phyloP scores from a whole-genome alignment of 2,113 vertebrate genomes.

The Hippocampus barbouri region DNA sequence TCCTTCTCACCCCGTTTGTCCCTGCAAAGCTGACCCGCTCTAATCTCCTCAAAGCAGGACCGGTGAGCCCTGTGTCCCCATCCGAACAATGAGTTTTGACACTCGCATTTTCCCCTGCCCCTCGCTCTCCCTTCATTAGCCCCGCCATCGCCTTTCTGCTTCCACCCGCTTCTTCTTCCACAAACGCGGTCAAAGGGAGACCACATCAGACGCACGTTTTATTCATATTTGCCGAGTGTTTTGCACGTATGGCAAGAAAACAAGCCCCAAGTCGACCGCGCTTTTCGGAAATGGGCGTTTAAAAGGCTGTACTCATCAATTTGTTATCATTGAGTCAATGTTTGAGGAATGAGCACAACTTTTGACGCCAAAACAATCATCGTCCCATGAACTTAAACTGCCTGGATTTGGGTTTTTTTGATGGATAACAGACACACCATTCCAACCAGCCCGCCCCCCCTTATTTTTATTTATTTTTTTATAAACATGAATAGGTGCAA shows the following conservation, averaged over 20 bases:
- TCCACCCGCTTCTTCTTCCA: constrained; percentile 4
- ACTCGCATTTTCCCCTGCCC: constrained; percentile 25
- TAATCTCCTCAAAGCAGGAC: constrained; percentile 57
- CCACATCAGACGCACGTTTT: too few relatives aligned
- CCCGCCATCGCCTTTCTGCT: constrained; percentile 6
- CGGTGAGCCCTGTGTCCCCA: constrained; percentile 29
- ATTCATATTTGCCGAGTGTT: neutral
- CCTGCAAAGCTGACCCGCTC: constrained; percentile 26
- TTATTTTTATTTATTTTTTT: too few relatives aligned
- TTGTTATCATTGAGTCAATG: constrained; percentile 40
- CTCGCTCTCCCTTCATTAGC: constrained; percentile 3
- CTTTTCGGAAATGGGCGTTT: constrained; percentile 17
- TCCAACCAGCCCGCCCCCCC: neutral
- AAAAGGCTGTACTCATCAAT: neutral
- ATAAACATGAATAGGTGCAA: neutral
- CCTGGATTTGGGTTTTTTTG: constrained; percentile 17
- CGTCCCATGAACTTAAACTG: constrained; percentile 15
- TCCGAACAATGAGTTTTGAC: constrained; percentile 51
- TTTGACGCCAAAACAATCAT: constrained; percentile 28
- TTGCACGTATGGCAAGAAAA: constrained; percentile 8
- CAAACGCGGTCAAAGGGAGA: constrained; percentile 7
- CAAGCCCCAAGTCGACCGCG: neutral
- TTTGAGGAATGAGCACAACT: constrained; percentile 23
- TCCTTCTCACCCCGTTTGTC: constrained; percentile 27
- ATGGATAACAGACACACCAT: constrained; percentile 3